These are phyloP conservation scores for Ectemnius cavifrons DNA, from an alignment of 2,888 invertebrate species.

Conservation along the genomic window DNA sequence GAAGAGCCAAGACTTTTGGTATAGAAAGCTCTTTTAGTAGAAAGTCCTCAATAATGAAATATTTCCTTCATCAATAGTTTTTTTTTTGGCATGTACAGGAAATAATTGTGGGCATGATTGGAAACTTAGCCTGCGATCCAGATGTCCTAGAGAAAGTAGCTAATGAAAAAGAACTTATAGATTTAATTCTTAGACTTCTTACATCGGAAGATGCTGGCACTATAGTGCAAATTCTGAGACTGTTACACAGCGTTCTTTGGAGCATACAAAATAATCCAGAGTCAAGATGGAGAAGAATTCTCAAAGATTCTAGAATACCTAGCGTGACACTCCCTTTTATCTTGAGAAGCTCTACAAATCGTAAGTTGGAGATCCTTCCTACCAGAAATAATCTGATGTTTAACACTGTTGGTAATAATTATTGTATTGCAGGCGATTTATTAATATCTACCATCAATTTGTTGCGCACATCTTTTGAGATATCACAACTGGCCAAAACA, in stretches of 20 bases:
- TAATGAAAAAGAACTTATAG: conserved; percentile 81
- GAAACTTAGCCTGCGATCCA: conserved; percentile 88
- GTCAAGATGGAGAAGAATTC: conserved; percentile 64
- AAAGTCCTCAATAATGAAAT: background rate
- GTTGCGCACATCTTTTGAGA: conserved; percentile 59
- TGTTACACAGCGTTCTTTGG: conserved; percentile 79
- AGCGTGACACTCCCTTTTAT: conserved; percentile 84
- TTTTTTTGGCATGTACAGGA: conserved; percentile 79
- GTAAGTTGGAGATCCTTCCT: conserved; percentile 9
- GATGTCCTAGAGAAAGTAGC: conserved; percentile 81
- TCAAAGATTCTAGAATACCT: conserved; percentile 76
- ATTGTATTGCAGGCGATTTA: conserved; percentile 63
- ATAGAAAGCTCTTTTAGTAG: conserved; percentile 15
- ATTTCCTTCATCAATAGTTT: background rate
- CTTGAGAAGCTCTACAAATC: conserved; percentile 76
- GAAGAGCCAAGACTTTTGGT: conserved; percentile 83
- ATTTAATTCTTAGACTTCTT: conserved; percentile 80
- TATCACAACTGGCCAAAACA: conserved; percentile 38
- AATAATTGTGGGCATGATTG: conserved; percentile 90
- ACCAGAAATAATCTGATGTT: too few species aligned
- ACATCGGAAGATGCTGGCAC: conserved; percentile 85
- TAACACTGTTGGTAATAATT: background rate
- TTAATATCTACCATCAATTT: conserved; percentile 65
- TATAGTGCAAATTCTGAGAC: conserved; percentile 86
- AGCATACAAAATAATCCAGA: conserved; percentile 68